Percentiles rank a stretch among this genome's conserved stretches.
Evolutionary conservation across 2,113 vertebrate genomes (phyloP).

Genomic region (Nansenia antarctica): DNA sequence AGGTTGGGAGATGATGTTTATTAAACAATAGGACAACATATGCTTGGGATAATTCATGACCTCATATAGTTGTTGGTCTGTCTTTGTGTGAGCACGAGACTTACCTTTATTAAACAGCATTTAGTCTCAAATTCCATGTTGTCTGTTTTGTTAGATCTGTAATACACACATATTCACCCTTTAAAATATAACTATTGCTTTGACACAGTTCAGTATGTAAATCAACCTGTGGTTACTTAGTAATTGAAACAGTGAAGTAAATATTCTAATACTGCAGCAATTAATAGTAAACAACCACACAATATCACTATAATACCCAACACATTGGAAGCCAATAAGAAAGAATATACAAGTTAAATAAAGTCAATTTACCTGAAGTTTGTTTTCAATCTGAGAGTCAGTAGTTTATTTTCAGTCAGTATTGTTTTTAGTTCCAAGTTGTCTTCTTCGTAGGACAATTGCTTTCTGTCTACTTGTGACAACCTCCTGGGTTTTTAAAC

Average conservation of each 20-base stretch:
- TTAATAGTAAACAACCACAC: not conserved
- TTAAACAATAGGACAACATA: not conserved
- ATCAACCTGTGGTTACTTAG: too few relatives aligned
- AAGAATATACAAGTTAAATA: not conserved
- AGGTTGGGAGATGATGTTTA: not conserved
- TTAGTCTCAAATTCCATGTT: constrained; percentile 41
- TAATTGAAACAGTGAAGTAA: too few relatives aligned
- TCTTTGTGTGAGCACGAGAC: not conserved
- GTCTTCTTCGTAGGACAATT: too few relatives aligned
- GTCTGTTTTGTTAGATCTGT: constrained; percentile 19
- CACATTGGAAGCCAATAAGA: not conserved
- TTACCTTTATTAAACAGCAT: constrained; percentile 12
- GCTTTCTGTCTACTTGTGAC: too few relatives aligned
- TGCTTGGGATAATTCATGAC: not conserved
- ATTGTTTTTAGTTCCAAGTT: too few relatives aligned
- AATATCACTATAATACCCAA: not conserved
- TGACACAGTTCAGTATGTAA: not conserved
- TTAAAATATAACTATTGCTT: not conserved
- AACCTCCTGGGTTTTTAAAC: too few relatives aligned
- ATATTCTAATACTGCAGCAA: not conserved
- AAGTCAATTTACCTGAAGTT: not conserved
- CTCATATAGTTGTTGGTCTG: not conserved
- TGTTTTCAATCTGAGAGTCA: too few relatives aligned
- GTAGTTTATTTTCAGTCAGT: too few relatives aligned
- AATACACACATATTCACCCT: not conserved